Conservation (phyloP, 1,140 invertebrate genomes). For the Drosophila santomea region DNA sequence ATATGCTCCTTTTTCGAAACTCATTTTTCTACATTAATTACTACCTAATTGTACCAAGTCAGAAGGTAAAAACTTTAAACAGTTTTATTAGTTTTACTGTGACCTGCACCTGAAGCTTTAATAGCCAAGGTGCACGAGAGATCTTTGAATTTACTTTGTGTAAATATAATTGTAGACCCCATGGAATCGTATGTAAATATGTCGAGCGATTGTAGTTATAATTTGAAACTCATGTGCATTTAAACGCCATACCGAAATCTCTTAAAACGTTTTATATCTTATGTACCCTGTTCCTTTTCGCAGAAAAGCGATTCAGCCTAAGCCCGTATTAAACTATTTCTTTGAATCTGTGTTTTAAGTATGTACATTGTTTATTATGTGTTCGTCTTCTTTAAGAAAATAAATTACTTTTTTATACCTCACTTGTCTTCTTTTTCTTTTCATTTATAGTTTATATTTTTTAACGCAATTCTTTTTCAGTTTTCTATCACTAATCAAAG, state of each 20-base stretch:
- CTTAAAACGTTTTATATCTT: background rate
- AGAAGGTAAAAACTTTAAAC: background rate
- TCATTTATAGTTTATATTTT: conserved; percentile 11
- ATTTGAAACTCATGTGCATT: background rate
- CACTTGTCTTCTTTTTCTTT: conserved; percentile 38
- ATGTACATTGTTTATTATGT: conserved; percentile 37
- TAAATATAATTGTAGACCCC: conserved; percentile 4
- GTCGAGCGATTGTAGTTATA: background rate
- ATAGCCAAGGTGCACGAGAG: background rate
- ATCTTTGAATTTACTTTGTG: background rate
- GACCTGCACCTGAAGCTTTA: background rate
- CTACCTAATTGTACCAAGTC: background rate
- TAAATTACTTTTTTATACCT: conserved; percentile 47
- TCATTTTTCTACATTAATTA: background rate
- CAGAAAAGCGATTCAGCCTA: conserved; percentile 10
- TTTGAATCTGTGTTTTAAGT: conserved; percentile 38
- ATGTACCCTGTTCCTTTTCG: conserved; percentile 21
- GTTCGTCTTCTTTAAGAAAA: conserved; percentile 42
- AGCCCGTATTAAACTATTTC: conserved; percentile 27
- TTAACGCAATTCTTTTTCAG: conserved; percentile 12
- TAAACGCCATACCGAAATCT: background rate
- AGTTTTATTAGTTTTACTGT: background rate
- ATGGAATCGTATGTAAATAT: conserved; percentile 11
- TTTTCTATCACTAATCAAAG: conserved; percentile 7
- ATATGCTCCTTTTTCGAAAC: conserved; percentile 6